phyloP scores from a whole-genome alignment of 2,888 invertebrate species.

The Silvanus unidentatus region DNA sequence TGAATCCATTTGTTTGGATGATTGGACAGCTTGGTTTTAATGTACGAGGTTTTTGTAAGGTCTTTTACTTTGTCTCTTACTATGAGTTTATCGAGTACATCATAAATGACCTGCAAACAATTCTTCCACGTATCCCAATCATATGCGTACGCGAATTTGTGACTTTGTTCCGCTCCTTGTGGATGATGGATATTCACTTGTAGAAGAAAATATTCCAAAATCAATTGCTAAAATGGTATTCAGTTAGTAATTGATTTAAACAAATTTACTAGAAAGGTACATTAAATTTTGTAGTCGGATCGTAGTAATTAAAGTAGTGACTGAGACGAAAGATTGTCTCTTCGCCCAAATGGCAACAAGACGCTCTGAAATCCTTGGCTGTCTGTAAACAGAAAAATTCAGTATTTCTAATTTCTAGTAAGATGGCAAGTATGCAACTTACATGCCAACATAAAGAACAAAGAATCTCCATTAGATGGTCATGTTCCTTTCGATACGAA shows the following conservation, averaged over 20 bases:
- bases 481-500: slow-evolving; percentile 20
- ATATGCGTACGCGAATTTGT: slow-evolving; percentile 40
- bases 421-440: slow-evolving; percentile 10
- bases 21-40: no score
- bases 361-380: slow-evolving; percentile 37
- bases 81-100: neutral
- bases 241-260: neutral
- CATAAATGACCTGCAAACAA: slow-evolving; percentile 42
- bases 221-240: slow-evolving; percentile 33
- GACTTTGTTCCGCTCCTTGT: slow-evolving; percentile 38
- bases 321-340: slow-evolving; percentile 16
- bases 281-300: neutral
- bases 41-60: neutral
- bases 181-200: slow-evolving; percentile 52
- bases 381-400: slow-evolving; percentile 23
- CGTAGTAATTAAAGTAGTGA: neutral
- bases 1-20: no score
- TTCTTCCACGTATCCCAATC: slow-evolving; percentile 46
- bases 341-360: slow-evolving; percentile 43
- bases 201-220: slow-evolving; percentile 49
- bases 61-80: slow-evolving; percentile 25
- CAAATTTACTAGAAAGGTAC: neutral
- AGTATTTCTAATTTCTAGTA: no score
- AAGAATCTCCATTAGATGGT: slow-evolving; percentile 25
- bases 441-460: slow-evolving; percentile 27